These are phyloP conservation scores for Hypocryptadius cinnamomeus DNA, from an alignment of 2,113 vertebrate genomes.

Conservation along the genomic window DNA sequence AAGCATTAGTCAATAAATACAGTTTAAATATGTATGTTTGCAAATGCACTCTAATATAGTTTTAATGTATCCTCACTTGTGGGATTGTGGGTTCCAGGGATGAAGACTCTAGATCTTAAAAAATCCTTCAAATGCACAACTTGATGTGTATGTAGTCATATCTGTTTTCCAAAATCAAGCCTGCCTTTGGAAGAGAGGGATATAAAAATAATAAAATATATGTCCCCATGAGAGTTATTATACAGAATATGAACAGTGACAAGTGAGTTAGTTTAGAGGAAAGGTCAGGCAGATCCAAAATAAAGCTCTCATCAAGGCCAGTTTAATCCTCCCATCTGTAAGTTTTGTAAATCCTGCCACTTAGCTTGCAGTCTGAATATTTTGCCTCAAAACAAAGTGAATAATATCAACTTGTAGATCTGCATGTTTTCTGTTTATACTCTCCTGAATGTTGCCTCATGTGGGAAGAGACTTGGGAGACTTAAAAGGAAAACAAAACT, in stretches of 20 bases:
- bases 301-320: background rate
- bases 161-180: background rate
- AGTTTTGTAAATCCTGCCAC: background rate
- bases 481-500: background rate
- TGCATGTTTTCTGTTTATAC: background rate
- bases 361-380: background rate
- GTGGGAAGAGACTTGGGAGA: background rate
- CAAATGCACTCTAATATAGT: background rate
- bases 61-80: background rate
- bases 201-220: background rate
- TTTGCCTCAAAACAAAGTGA: background rate
- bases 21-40: background rate
- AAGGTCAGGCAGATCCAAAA: background rate
- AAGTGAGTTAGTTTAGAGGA: background rate
- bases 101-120: background rate
- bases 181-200: background rate
- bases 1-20: background rate
- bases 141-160: background rate
- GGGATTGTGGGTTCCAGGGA: background rate
- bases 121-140: background rate
- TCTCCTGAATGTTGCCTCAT: background rate
- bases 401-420: background rate
- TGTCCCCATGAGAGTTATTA: background rate
- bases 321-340: background rate
- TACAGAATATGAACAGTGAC: background rate